phyloP scores from a whole-genome alignment of 37 sponge, comb jelly and placozoan genomes.

The Beroe forskalii region DNA sequence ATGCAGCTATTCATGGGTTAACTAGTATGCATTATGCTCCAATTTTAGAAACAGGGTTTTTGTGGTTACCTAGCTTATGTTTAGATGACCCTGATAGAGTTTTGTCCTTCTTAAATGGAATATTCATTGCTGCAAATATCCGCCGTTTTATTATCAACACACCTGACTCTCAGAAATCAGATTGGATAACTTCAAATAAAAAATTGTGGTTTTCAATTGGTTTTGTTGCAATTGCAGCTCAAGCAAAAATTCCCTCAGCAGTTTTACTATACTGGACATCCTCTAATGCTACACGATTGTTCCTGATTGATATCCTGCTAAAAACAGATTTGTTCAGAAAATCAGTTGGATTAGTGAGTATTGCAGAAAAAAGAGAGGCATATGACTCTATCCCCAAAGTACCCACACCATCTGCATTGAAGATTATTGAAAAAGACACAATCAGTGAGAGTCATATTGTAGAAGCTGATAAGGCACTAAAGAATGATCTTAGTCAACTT shows the following conservation, averaged over 20 bases:
- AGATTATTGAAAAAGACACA: not conserved
- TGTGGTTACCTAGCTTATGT: constrained; percentile 4
- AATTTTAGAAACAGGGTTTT: not conserved
- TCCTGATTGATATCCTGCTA: not conserved
- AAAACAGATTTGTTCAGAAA: not conserved
- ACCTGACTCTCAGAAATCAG: constrained; percentile 20
- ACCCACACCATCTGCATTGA: not conserved
- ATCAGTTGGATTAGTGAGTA: not conserved
- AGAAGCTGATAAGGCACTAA: not conserved
- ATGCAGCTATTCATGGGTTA: not conserved
- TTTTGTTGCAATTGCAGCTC: not conserved
- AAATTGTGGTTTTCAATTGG: not conserved
- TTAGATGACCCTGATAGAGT: constrained; percentile 9
- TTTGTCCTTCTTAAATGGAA: not conserved
- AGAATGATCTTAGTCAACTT: not conserved
- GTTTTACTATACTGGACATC: not conserved
- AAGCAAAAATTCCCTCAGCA: not conserved
- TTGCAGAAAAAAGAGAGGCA: not conserved
- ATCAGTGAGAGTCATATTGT: not conserved
- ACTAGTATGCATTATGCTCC: not conserved
- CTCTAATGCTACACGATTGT: constrained; percentile 10
- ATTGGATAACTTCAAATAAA: not conserved
- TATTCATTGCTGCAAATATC: not conserved
- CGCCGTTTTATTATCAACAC: not conserved
- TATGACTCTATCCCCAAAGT: not conserved